A percentile compares a stretch with the other conserved stretches of the same genome.
Conservation (phyloP, 64 coral and sea anemone genomes). For the Pocillopora damicornis region DNA sequence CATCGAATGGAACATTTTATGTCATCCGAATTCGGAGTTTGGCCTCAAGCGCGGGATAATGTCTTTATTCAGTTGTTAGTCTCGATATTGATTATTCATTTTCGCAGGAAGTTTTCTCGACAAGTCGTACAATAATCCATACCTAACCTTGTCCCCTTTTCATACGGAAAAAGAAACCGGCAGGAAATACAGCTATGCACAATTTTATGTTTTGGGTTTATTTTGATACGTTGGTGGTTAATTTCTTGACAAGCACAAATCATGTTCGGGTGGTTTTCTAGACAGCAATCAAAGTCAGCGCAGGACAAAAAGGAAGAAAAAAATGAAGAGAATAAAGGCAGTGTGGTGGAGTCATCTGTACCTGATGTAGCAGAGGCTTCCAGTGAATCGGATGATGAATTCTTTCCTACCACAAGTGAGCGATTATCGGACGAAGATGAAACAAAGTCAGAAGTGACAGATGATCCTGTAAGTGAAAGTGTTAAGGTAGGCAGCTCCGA, state of each 20-base stretch:
- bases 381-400: slow-evolving; percentile 9
- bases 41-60: too few species aligned
- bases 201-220: too few species aligned
- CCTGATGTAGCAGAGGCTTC: not conserved
- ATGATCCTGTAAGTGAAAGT: not conserved
- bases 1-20: too few species aligned
- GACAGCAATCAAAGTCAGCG: not conserved
- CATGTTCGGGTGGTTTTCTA: slow-evolving; percentile 47
- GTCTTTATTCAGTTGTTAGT: too few species aligned
- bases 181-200: too few species aligned
- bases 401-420: not conserved
- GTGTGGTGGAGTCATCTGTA: not conserved
- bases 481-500: not conserved
- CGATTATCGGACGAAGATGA: slow-evolving; percentile 20
- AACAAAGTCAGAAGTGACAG: not conserved
- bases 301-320: not conserved
- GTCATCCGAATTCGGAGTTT: too few species aligned
- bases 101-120: too few species aligned
- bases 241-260: not conserved
- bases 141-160: too few species aligned
- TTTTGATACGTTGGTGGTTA: not conserved
- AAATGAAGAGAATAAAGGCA: not conserved
- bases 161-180: too few species aligned
- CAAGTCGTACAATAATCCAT: too few species aligned
- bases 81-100: too few species aligned